Base-by-base conservation (phyloP, 2,888 invertebrate genomes). In the Lacanobia oleracea region DNA sequence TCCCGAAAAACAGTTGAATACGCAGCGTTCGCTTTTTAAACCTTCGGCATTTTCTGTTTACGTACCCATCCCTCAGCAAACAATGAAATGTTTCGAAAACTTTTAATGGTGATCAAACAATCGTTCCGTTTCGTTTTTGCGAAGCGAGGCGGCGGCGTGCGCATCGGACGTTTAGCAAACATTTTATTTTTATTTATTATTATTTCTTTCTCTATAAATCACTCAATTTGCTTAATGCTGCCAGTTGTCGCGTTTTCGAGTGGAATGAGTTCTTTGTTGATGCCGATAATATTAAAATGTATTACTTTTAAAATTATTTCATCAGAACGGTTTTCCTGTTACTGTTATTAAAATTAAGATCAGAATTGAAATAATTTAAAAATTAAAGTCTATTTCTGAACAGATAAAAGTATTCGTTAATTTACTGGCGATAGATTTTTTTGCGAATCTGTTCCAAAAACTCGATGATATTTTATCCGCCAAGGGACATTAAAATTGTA, bases 61-160 rank as follows among this genome's bases (percentile, higher is more conserved):
- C 90, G 83, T 87, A 87, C 75, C 83, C 83, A 87, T 83, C 88
- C 81, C 85, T 89, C 87, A 68, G 81, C 86, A 91, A 91, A 93
- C 91, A 93, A 89, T 86, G 86, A 87, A 91, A 90, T 93, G 92
- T 93, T 94, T 91, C 91, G 84, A 88, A 91, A 94, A 94, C 92
- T 94, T 94, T 94, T 94, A 94, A 94, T 94, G 92, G 93, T 89
- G 90, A 93, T 93, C 93, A 94, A 94, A 94, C 93, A 94, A 92
- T 91, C 91, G 90, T 90, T 92, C 87, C 90, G 88, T 91, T 90
- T 87, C 86, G 89, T 90, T 91, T 91, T 90, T 88, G 86, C 87
- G 80, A 79, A 75, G 82, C 83, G 69, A 84, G 77, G 79, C 81
- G 62, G 33, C 33, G 61, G 70, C 59, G 57, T 48, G 67, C 50